Conservation (phyloP, 2,888 invertebrate genomes). For the Callimorpha dominula region DNA sequence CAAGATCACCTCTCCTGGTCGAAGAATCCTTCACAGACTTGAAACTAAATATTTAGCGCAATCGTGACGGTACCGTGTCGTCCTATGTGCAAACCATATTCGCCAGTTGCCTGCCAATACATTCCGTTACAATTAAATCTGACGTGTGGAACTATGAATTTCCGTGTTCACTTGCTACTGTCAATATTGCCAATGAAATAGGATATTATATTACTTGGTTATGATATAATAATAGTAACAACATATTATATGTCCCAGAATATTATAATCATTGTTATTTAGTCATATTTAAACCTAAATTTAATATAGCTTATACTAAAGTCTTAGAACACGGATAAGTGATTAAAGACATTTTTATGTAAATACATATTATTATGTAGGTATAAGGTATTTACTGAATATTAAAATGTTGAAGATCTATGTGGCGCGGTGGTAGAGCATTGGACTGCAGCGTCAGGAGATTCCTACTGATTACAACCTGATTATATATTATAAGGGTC, state of each 20-base stretch:
- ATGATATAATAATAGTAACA: background rate
- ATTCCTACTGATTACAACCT: no score
- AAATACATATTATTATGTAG: no score
- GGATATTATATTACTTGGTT: background rate
- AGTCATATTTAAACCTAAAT: no score
- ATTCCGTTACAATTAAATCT: constrained; percentile 12
- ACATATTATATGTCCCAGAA: no score
- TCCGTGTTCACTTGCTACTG: background rate
- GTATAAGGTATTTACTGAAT: no score
- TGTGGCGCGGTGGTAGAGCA: no score
- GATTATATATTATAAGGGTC: no score
- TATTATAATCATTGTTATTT: no score
- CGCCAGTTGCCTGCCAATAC: constrained; percentile 9
- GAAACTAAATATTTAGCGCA: background rate
- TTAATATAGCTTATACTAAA: background rate
- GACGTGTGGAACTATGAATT: constrained; percentile 1
- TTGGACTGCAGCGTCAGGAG: no score
- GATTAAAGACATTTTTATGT: no score
- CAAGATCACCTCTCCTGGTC: background rate
- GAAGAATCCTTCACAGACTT: no score
- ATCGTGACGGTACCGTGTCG: background rate
- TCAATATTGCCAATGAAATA: background rate
- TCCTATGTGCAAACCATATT: background rate
- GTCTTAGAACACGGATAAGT: background rate
- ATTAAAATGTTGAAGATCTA: no score